Percentiles rank a stretch among this genome's conserved stretches.
phyloP scores from a whole-genome alignment of 2,113 vertebrate genomes.

The Pionites leucogaster region DNA sequence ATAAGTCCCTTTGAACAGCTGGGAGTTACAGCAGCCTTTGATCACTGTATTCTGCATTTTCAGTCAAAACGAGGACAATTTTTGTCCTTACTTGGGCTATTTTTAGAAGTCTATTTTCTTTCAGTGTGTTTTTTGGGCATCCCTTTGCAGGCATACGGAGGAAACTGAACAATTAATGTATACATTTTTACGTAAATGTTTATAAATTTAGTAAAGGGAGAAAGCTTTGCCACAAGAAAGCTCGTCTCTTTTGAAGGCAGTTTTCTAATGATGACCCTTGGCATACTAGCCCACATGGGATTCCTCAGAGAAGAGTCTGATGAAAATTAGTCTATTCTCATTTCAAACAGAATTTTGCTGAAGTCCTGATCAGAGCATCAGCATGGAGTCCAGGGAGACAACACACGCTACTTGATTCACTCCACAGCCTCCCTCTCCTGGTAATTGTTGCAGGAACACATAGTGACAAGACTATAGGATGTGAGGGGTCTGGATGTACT shows the following conservation, averaged over 20 bases:
- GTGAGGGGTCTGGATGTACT: constrained; percentile 95
- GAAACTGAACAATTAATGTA: constrained; percentile 77
- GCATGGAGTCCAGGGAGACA: constrained; percentile 88
- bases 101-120: constrained; percentile 74
- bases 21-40: constrained; percentile 90
- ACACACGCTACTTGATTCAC: constrained; percentile 85
- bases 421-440: constrained; percentile 86
- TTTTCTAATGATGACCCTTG: constrained; percentile 99
- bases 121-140: constrained; percentile 66
- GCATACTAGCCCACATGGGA: constrained; percentile 95
- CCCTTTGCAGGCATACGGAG: constrained; percentile 57
- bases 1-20: constrained; percentile 96
- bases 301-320: constrained; percentile 88
- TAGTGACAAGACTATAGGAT: constrained; percentile 92
- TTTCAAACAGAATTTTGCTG: constrained; percentile 99
- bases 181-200: constrained; percentile 92
- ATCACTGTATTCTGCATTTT: constrained; percentile 94
- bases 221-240: constrained; percentile 85
- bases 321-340: constrained; percentile 99
- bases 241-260: constrained; percentile 87
- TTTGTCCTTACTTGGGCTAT: constrained; percentile 73
- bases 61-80: constrained; percentile 85
- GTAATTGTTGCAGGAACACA: constrained; percentile 91
- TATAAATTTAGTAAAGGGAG: constrained; percentile 90
- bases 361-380: constrained; percentile 96